Evolutionary conservation across 2,113 vertebrate species (phyloP), one percentile per base, ranked within the genome.

Genomic region (Vicugna pacos): DNA sequence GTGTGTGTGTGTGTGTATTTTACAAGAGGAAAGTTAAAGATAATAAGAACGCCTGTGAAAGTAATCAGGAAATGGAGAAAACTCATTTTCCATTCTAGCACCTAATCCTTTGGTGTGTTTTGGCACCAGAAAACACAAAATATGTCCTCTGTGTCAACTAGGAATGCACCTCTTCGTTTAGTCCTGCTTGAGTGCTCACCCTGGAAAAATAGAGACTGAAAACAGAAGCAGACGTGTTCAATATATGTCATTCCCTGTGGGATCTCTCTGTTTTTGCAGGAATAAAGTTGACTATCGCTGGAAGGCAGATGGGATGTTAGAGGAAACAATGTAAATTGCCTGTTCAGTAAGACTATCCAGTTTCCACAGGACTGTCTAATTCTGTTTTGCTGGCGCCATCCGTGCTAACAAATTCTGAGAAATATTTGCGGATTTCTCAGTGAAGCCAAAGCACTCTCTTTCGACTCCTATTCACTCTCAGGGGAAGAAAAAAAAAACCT

Each of bases 351-450:
- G 89, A 93, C 19, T 3, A 50, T 82, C 65, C 46, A 10, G 7
- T 22, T 93, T 97, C 85, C 54, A 95, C 62, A 65, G 69, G 72
- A 6, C 58, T 10, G 89, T 54, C 67, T 56, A 5, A 86, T 97
- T 62, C 67, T 35, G 54, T 79, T 97, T 89, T 56, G 83, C 28
- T 92, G 58, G 26, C 32, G 19, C 69, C 35, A 5, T 79, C 64
- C 42, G 8, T 38, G 70, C 64, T 95, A 73, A 93, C 85, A 96
- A 95, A 97, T 97, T 97, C 92, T 96, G 70, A 97, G 95, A 97
- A 98, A 97, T 96, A 94, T 92, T 42, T 92, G 67, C 67, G 97
- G 97, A 97, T 76, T 95, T 94, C 86, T 94, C 65, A 89, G 52
- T 17, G 95, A 86, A 96, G 94, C 26, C 81, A 97, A 96, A 96